A percentile compares a stretch with the other conserved stretches of the same genome.
Evolutionary conservation across 2,797 vertebrate species (phyloP).

Genomic region (Lycodopsis pacificus): DNA sequence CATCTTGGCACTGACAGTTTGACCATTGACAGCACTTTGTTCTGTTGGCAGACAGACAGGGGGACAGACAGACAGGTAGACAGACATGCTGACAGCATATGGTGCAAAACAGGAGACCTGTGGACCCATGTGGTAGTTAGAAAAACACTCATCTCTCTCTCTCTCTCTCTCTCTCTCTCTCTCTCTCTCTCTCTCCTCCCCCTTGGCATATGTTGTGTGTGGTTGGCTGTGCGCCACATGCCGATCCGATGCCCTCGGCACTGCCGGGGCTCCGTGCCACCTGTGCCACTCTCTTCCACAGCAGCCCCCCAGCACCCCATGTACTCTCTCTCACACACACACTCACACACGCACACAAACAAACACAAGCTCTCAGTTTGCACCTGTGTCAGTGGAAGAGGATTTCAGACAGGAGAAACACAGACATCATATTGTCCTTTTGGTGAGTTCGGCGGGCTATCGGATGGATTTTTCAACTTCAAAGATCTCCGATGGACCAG

Average conservation of each 20-base stretch:
- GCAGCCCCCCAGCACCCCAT: constrained; percentile 52
- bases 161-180: constrained; percentile 26
- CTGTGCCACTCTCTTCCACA: constrained; percentile 83
- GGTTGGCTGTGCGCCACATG: constrained; percentile 86
- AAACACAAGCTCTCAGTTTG: constrained; percentile 57
- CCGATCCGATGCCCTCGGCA: constrained; percentile 79
- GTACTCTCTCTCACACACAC: background rate
- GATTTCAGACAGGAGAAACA: constrained; percentile 45
- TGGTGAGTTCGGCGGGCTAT: constrained; percentile 51
- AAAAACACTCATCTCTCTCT: constrained; percentile 56
- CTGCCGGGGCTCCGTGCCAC: constrained; percentile 80
- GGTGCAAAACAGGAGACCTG: constrained; percentile 76
- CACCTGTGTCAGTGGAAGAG: constrained; percentile 71
- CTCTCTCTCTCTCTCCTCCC: constrained; percentile 40
- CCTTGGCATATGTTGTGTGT: constrained; percentile 83
- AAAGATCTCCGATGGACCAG: constrained; percentile 30
- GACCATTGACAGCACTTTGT: constrained; percentile 76
- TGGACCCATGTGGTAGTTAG: constrained; percentile 75
- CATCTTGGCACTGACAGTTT: constrained; percentile 69
- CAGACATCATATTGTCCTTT: constrained; percentile 58
- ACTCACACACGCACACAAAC: constrained; percentile 26
- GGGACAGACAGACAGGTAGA: constrained; percentile 63
- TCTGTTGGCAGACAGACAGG: constrained; percentile 64
- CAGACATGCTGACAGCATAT: constrained; percentile 74
- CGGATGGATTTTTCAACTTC: constrained; percentile 41